A percentile compares a stretch with the other conserved stretches of the same genome.
Evolutionary conservation across 2,797 vertebrate genomes (phyloP).

Genomic region (Epinephelus coioides): DNA sequence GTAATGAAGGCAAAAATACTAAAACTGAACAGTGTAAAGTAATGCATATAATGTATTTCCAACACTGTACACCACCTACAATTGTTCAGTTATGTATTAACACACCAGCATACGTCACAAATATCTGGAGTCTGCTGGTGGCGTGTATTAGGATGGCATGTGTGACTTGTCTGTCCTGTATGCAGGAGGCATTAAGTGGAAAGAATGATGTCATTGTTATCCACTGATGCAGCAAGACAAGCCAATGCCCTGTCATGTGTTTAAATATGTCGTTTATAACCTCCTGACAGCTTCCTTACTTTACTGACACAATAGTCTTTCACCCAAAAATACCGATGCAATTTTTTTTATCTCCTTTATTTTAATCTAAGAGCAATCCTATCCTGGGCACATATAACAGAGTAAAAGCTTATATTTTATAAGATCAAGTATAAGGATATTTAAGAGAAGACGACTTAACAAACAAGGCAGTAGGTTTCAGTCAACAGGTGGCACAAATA

Average conservation of each 20-base stretch:
- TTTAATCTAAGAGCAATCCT: not conserved
- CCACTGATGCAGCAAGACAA: slow-evolving; percentile 20
- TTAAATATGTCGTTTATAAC: slow-evolving; percentile 39
- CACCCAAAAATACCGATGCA: slow-evolving; percentile 6
- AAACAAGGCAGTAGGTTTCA: not conserved
- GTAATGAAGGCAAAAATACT: no score
- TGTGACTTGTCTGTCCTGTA: slow-evolving; percentile 23
- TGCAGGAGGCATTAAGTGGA: slow-evolving; percentile 29
- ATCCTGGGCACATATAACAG: not conserved
- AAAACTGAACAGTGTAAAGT: not conserved
- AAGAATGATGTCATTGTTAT: slow-evolving; percentile 50
- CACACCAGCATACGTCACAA: not conserved
- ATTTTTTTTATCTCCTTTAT: not conserved
- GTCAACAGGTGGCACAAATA: not conserved
- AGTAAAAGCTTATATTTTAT: no score
- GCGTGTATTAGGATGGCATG: slow-evolving; percentile 4
- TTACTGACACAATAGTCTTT: slow-evolving; percentile 9
- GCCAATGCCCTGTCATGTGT: slow-evolving; percentile 17
- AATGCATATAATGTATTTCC: not conserved
- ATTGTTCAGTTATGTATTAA: slow-evolving; percentile 1
- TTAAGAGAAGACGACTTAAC: not conserved
- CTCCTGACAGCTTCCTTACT: not conserved
- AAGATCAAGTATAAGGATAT: not conserved
- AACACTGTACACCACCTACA: not conserved
- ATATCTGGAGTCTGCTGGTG: slow-evolving; percentile 7